Evolutionary conservation across 1,140 invertebrate species (phyloP).

Genomic region (Caerostris extrusa): DNA sequence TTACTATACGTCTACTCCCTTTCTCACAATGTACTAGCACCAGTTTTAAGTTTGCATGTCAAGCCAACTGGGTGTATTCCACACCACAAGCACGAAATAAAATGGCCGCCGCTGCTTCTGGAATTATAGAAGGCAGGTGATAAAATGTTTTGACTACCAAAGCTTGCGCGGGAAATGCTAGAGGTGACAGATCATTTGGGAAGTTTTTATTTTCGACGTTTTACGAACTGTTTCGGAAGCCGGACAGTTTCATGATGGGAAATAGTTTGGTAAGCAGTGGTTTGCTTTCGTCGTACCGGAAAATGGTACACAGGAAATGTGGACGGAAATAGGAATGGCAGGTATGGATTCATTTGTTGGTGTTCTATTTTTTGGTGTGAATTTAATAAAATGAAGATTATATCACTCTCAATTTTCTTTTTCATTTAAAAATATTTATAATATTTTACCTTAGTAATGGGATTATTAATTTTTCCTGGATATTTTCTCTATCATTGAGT

Average conservation of each 20-base stretch:
- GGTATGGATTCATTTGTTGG: too few relatives aligned
- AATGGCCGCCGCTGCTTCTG: neutral
- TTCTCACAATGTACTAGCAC: neutral
- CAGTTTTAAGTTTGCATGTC: constrained; percentile 43
- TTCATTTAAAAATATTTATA: too few relatives aligned
- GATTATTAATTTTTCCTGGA: too few relatives aligned
- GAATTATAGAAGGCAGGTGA: constrained; percentile 62
- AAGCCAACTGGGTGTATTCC: constrained; percentile 34
- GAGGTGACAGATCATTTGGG: constrained; percentile 28
- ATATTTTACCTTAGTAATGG: too few relatives aligned
- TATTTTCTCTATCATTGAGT: too few relatives aligned
- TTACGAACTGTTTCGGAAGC: constrained; percentile 42
- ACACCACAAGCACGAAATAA: constrained; percentile 47
- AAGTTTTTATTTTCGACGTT: constrained; percentile 56
- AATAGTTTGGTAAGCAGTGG: neutral
- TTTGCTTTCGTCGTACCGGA: neutral
- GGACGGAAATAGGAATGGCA: neutral
- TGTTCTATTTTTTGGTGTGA: too few relatives aligned
- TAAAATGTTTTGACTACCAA: constrained; percentile 24
- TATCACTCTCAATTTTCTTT: too few relatives aligned
- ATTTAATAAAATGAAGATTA: too few relatives aligned
- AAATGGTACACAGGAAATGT: neutral
- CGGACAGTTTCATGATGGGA: constrained; percentile 45
- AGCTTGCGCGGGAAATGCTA: neutral
- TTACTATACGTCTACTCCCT: neutral